These are phyloP conservation scores for Molorchus minor DNA, from an alignment of 2,888 invertebrate genomes.

Conservation along the genomic window DNA sequence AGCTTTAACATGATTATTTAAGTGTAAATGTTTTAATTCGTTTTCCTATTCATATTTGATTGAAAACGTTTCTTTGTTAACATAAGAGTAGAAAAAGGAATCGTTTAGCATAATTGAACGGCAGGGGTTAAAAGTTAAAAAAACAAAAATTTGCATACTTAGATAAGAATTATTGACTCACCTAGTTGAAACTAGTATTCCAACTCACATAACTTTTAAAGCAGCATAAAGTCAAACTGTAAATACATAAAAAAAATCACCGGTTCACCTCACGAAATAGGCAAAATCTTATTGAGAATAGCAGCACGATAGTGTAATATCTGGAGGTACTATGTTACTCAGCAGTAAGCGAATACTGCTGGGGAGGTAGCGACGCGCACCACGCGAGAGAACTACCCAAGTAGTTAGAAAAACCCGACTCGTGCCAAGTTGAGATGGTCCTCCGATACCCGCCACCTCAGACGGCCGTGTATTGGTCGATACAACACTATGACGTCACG, in stretches of 20 bases:
- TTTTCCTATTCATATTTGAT: neutral
- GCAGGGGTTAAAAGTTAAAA: too few relatives aligned
- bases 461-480: slow-evolving; percentile 62
- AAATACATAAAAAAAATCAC: slow-evolving; percentile 3
- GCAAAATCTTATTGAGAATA: slow-evolving; percentile 2
- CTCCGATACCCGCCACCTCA: slow-evolving; percentile 60
- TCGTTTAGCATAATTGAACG: slow-evolving; percentile 17
- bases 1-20: neutral
- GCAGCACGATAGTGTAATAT: slow-evolving; percentile 6
- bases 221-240: slow-evolving; percentile 1
- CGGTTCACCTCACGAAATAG: neutral
- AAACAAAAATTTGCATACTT: slow-evolving; percentile 20
- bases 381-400: slow-evolving; percentile 58
- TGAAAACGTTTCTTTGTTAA: slow-evolving; percentile 1
- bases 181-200: slow-evolving; percentile 32
- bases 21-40: neutral
- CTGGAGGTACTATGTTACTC: slow-evolving; percentile 12
- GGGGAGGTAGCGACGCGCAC: slow-evolving; percentile 56
- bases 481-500: slow-evolving; percentile 59
- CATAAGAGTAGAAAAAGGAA: slow-evolving; percentile 10
- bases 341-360: slow-evolving; percentile 21
- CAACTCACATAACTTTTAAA: slow-evolving; percentile 35
- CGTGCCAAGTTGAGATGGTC: slow-evolving; percentile 62
- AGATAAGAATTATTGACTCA: slow-evolving; percentile 31
- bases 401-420: slow-evolving; percentile 55